Evolutionary conservation across 2,797 vertebrate genomes (phyloP).

Genomic region (Psittacula echo): DNA sequence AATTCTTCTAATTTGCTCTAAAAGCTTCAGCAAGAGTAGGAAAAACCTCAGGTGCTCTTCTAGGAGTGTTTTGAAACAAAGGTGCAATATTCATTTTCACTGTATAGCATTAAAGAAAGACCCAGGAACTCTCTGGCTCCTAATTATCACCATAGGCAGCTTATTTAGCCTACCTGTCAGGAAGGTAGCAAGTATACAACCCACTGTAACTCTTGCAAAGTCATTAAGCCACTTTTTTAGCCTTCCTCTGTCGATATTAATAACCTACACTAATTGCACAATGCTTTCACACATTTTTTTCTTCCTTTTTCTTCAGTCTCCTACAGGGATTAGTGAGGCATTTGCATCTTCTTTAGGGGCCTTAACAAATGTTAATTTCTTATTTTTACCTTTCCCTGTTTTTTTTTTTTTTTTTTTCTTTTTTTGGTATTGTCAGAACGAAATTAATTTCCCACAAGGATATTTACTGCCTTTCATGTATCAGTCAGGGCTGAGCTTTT

Average conservation of each 20-base stretch:
- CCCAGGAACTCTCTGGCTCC: neutral
- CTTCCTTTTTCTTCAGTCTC: conserved; percentile 1
- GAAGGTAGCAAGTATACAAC: neutral
- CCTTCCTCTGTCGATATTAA: conserved; percentile 47
- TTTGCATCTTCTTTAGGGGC: conserved; percentile 48
- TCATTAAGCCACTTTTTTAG: conserved; percentile 4
- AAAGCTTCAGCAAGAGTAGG: neutral
- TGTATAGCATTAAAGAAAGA: neutral
- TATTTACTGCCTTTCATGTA: conserved; percentile 59
- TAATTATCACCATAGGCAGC: conserved; percentile 19
- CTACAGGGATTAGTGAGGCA: conserved; percentile 51
- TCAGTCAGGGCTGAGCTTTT: conserved; percentile 25
- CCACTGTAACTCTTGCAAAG: neutral
- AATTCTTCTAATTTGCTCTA: neutral
- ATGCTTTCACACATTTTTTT: neutral
- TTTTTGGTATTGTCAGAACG: neutral
- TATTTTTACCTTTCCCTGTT: neutral
- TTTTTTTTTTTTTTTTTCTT: neutral
- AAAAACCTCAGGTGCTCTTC: neutral
- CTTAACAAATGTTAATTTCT: conserved; percentile 61
- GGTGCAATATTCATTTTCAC: neutral
- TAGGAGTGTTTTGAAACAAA: neutral
- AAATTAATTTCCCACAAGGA: conserved; percentile 33
- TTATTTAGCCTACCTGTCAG: conserved; percentile 33
- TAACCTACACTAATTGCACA: conserved; percentile 23